Conservation (phyloP, 2,797 vertebrate genomes). For the Rhinatrema bivittatum region DNA sequence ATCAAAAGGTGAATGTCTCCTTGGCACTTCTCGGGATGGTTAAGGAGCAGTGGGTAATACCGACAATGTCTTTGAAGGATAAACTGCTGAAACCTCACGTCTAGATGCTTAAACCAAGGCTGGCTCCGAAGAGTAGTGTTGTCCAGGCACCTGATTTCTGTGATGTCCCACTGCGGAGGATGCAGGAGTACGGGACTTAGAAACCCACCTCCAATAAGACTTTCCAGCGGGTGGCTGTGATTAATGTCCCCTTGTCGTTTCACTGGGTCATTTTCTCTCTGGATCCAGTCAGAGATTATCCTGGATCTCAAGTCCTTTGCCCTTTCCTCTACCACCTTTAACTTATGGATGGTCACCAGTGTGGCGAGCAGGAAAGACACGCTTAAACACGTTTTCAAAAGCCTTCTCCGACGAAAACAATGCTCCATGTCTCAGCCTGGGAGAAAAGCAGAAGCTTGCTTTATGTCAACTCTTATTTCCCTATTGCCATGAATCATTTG, state of each 20-base stretch:
- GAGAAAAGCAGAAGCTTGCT: too few species aligned
- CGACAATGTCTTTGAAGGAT: constrained; percentile 70
- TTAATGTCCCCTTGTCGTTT: not conserved
- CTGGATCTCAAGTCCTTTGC: constrained; percentile 33
- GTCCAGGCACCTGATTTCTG: constrained; percentile 54
- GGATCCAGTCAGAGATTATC: constrained; percentile 30
- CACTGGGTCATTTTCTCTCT: constrained; percentile 3
- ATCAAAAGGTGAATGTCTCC: constrained; percentile 59
- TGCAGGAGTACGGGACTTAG: constrained; percentile 22
- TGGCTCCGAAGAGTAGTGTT: constrained; percentile 40
- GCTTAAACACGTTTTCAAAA: constrained; percentile 63
- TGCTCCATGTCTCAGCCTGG: constrained; percentile 45
- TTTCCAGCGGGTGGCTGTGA: not conserved
- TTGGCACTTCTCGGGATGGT: constrained; percentile 72
- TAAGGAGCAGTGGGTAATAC: constrained; percentile 71
- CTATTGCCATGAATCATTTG: too few species aligned
- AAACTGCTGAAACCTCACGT: constrained; percentile 66
- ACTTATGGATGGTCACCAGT: constrained; percentile 63
- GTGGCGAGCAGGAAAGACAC: constrained; percentile 58
- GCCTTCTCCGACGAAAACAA: constrained; percentile 51
- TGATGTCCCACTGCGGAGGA: constrained; percentile 50
- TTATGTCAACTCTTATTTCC: too few species aligned
- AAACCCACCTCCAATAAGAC: constrained; percentile 1
- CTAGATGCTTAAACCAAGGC: constrained; percentile 60
- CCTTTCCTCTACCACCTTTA: constrained; percentile 48